These are phyloP conservation scores for Gnatocerus cornutus DNA, from an alignment of 2,888 invertebrate species.

Conservation along the genomic window DNA sequence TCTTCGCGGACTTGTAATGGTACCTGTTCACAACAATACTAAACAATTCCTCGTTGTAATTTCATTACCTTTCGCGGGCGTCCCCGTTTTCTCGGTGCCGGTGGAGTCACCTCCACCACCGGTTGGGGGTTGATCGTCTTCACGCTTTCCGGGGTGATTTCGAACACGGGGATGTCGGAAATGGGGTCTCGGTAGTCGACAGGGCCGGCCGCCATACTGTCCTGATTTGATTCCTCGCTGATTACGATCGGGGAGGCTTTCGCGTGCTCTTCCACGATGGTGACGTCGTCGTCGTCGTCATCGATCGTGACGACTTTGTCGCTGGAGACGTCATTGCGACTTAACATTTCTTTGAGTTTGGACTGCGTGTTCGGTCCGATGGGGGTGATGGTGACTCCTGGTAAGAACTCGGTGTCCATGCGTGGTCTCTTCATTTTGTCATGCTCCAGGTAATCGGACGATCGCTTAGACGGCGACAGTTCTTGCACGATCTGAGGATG, in stretches of 20 bases:
- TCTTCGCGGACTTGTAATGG: constrained; percentile 69
- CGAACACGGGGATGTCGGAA: constrained; percentile 59
- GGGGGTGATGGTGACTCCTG: constrained; percentile 33
- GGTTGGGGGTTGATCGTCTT: constrained; percentile 35
- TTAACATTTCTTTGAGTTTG: constrained; percentile 54
- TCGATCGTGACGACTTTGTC: constrained; percentile 37
- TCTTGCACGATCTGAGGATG: constrained; percentile 67
- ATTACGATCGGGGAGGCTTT: constrained; percentile 59
- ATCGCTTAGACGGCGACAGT: constrained; percentile 31
- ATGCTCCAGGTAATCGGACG: constrained; percentile 50
- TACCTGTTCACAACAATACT: constrained; percentile 47
- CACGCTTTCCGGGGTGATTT: constrained; percentile 56
- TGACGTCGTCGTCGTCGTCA: constrained; percentile 56
- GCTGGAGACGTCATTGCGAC: constrained; percentile 4
- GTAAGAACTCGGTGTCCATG: constrained; percentile 26
- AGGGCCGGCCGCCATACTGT: constrained; percentile 54
- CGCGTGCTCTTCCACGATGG: constrained; percentile 53
- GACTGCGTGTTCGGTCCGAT: constrained; percentile 45
- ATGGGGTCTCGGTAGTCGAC: constrained; percentile 54
- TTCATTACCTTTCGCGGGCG: constrained; percentile 70
- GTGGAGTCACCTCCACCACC: constrained; percentile 38
- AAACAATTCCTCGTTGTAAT: background rate
- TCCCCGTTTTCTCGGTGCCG: constrained; percentile 70
- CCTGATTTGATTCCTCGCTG: constrained; percentile 61
- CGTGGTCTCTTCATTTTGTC: constrained; percentile 46